Evolutionary conservation across 2,797 vertebrate species (phyloP), one percentile per base, ranked within the genome.

Genomic region (Delichon dasypus): DNA sequence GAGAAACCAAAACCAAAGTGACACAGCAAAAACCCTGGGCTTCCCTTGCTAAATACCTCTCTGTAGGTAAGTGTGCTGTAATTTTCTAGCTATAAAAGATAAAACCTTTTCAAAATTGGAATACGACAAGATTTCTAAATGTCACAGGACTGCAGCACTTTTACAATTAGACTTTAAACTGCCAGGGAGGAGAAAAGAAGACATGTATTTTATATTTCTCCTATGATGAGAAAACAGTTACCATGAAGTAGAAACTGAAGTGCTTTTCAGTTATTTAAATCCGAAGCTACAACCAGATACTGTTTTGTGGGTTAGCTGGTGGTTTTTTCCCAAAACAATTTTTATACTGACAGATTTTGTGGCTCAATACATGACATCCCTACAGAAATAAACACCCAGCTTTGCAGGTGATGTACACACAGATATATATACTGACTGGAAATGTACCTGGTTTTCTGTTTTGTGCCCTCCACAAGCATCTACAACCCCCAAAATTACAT

Each of bases 1-100:
- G 81, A 67, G 68, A 77, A 89, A 83, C 13, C 9, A 80, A 85
- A 85, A 25, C 23, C 12, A 3, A 92, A 87, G 70, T 82, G 81
- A 85, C 85, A 77, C 68, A 92, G 85, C 89, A 94, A 91, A 91
- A 94, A 61, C 38, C 48, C 32, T 32, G 51, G 68, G 40, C 29
- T 89, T 80, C 27, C 10, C 38, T 67, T 80, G 45, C 42, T 72
- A 62, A 87, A 50, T 32, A 38, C 6, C 27, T 83, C 47, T 76
- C 53, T 40, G 27, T 13, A 78, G 48, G 10, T 7, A 71, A 29
- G 5, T 65, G 25, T 57, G 72, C 36, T 66, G 25, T 7, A 38
- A 79, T 83, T 81, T 91, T 53, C 34, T 25, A 65, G 34, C 32
- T 65, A 29, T 42, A 85, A 93, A 54, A 85, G 66, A 62, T 13